phyloP scores from a whole-genome alignment of 2,888 invertebrate genomes.

The Asteroscopus sphinx region DNA sequence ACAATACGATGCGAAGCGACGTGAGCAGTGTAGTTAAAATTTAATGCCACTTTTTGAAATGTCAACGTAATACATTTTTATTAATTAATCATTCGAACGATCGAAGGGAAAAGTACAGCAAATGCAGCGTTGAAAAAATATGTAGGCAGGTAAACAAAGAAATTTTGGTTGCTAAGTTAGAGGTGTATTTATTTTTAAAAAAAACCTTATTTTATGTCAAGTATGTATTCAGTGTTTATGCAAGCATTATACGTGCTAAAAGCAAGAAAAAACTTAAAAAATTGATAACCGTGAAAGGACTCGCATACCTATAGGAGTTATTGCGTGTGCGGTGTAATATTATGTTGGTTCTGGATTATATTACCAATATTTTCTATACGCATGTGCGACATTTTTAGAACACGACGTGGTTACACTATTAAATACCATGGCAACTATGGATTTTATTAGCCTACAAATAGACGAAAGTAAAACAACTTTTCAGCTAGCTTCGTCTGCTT shows the following conservation, averaged over 20 bases:
- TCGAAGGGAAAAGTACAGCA: constrained; percentile 8
- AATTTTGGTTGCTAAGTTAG: no score
- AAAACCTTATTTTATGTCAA: no score
- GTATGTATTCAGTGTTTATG: not conserved
- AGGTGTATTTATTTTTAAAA: no score
- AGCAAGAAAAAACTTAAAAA: not conserved
- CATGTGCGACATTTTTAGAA: not conserved
- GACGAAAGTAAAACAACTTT: no score
- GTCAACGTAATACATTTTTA: constrained; percentile 35
- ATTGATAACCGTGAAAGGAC: not conserved
- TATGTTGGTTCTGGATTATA: not conserved
- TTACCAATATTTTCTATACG: constrained; percentile 7
- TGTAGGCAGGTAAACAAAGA: no score
- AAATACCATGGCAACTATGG: no score
- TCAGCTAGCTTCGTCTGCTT: not conserved
- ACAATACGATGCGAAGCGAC: constrained; percentile 19
- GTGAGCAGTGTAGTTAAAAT: constrained; percentile 47
- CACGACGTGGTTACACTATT: not conserved
- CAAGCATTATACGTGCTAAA: not conserved
- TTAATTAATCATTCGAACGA: constrained; percentile 31
- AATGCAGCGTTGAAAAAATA: constrained; percentile 5
- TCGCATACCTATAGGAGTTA: constrained; percentile 8
- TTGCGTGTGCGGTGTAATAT: not conserved
- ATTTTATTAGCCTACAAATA: no score
- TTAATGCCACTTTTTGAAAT: constrained; percentile 59